Evolutionary conservation across 2,113 vertebrate genomes (phyloP).

Genomic region (Fregata magnificens): DNA sequence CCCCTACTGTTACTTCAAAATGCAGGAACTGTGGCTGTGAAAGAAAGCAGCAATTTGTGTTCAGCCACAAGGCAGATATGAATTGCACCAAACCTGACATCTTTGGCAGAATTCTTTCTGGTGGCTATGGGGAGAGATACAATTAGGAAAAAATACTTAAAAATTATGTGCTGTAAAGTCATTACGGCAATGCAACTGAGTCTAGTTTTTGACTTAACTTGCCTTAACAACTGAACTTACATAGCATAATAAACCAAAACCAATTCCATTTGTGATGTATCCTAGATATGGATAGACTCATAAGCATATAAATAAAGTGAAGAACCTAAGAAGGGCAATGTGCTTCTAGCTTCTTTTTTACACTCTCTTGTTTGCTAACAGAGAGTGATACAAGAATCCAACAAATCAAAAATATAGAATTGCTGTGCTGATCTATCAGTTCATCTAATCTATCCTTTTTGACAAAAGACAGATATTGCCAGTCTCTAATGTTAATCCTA

Average conservation of each 20-base stretch:
- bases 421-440: neutral
- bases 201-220: neutral
- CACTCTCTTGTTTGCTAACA: neutral
- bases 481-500: neutral
- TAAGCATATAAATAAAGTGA: neutral
- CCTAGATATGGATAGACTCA: neutral
- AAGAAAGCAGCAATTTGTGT: neutral
- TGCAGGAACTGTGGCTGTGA: neutral
- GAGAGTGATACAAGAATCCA: neutral
- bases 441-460: neutral
- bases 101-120: neutral
- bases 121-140: neutral
- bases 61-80: neutral
- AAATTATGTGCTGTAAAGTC: neutral
- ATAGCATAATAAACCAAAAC: neutral
- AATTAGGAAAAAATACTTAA: neutral
- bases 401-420: neutral
- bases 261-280: neutral
- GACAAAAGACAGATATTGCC: neutral
- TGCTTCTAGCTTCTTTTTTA: neutral
- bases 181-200: neutral
- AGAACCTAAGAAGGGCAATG: neutral
- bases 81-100: neutral
- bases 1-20: neutral
- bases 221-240: neutral